phyloP scores from a whole-genome alignment of 2,797 vertebrate species.

The Hirundo rustica region DNA sequence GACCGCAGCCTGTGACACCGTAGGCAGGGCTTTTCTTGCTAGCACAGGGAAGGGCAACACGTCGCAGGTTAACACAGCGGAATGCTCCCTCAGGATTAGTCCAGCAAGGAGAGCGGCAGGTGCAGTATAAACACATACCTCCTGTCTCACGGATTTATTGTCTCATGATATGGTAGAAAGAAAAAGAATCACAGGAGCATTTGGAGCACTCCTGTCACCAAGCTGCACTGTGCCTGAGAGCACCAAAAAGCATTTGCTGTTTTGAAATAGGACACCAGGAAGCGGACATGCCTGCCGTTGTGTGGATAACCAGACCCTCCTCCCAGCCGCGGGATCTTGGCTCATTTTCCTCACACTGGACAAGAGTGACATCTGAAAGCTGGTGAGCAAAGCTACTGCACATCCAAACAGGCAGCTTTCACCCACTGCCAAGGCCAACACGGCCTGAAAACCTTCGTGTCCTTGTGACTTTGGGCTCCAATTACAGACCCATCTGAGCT shows the following conservation, averaged over 20 bases:
- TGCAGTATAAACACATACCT: background rate
- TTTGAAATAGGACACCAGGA: background rate
- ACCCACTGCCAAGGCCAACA: background rate
- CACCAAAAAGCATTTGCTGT: background rate
- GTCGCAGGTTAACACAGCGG: accelerated
- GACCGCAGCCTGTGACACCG: background rate
- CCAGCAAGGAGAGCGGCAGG: background rate
- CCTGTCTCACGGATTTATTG: background rate
- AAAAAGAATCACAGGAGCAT: background rate
- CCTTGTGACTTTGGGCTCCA: background rate
- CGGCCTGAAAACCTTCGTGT: conserved; percentile 9
- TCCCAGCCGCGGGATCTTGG: background rate
- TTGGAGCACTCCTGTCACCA: background rate
- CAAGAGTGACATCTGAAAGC: background rate
- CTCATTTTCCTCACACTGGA: background rate
- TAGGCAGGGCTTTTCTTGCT: background rate
- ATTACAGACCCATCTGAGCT: conserved; percentile 8
- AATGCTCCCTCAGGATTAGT: background rate
- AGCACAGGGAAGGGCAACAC: background rate
- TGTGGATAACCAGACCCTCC: background rate
- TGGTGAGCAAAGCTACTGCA: background rate
- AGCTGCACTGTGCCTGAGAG: background rate
- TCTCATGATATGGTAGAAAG: background rate
- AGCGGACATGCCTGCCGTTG: background rate
- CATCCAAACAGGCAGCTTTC: background rate